These are phyloP conservation scores for Rhabdomys pumilio DNA, from an alignment of 2,797 vertebrate species.

Conservation along the genomic window DNA sequence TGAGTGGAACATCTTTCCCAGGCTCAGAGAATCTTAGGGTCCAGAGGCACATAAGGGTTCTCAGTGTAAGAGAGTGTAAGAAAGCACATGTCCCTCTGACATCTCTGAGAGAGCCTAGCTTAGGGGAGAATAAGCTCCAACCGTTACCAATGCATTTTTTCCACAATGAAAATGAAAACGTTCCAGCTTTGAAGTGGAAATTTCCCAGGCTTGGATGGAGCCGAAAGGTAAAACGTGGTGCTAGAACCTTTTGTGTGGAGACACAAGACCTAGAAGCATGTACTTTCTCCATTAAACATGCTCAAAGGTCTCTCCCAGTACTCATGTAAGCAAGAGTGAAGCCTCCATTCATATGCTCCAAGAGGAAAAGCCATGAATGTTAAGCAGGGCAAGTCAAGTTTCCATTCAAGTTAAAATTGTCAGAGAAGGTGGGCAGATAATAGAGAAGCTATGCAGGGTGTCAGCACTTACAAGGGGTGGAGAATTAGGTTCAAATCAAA, in stretches of 20 bases:
- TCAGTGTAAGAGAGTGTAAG: not conserved
- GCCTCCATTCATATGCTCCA: not conserved
- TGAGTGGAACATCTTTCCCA: slow-evolving; percentile 33
- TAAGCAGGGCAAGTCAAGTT: slow-evolving; percentile 63
- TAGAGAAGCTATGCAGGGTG: not conserved
- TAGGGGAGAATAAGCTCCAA: slow-evolving; percentile 6
- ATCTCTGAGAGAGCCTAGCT: not conserved
- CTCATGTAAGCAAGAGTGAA: slow-evolving; percentile 67
- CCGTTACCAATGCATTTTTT: slow-evolving; percentile 62
- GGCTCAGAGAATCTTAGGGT: slow-evolving; percentile 24
- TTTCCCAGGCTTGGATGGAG: slow-evolving; percentile 68
- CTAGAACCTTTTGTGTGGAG: slow-evolving; percentile 75
- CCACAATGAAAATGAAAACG: slow-evolving; percentile 63
- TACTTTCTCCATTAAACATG: slow-evolving; percentile 56
- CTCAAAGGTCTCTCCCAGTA: slow-evolving; percentile 64
- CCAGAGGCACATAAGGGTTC: slow-evolving; percentile 16
- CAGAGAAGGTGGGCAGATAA: not conserved
- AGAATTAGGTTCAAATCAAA: not conserved
- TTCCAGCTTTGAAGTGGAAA: slow-evolving; percentile 77
- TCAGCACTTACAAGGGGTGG: not conserved
- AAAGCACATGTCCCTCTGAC: not conserved
- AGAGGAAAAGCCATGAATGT: slow-evolving; percentile 63
- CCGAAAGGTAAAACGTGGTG: slow-evolving; percentile 72
- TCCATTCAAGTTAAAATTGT: slow-evolving; percentile 65
- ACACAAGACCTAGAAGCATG: slow-evolving; percentile 60